Conservation (phyloP, 2,113 vertebrate genomes). For the Chloebia gouldiae region DNA sequence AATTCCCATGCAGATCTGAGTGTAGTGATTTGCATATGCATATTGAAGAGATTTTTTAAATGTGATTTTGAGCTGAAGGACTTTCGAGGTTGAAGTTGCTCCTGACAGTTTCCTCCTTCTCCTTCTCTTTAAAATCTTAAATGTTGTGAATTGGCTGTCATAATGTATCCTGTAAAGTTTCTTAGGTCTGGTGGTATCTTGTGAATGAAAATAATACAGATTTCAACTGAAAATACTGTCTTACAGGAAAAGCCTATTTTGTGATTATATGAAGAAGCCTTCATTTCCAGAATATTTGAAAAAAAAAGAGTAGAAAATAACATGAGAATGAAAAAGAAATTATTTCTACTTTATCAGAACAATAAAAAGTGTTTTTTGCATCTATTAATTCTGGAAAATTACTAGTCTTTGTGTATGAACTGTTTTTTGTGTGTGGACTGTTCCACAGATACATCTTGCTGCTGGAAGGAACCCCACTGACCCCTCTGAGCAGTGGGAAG, state of each 20-base stretch:
- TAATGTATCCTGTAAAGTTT: not conserved
- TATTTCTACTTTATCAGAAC: not conserved
- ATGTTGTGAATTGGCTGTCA: not conserved
- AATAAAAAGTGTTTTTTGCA: not conserved
- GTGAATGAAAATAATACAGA: not conserved
- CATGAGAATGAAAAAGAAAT: not conserved
- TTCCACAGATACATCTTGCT: not conserved
- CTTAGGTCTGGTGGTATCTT: not conserved
- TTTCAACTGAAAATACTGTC: not conserved
- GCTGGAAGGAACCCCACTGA: not conserved
- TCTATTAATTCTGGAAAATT: not conserved
- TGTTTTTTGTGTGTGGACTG: not conserved
- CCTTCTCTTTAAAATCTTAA: not conserved
- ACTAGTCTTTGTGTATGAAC: not conserved
- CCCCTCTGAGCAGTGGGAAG: not conserved
- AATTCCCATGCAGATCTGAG: not conserved
- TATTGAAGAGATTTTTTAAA: not conserved
- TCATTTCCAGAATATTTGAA: not conserved
- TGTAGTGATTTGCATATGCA: not conserved
- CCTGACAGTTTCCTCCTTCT: not conserved
- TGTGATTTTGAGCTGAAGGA: not conserved
- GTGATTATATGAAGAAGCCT: not conserved
- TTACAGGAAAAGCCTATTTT: not conserved
- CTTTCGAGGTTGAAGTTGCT: not conserved
- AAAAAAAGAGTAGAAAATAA: not conserved